These are phyloP conservation scores for Diglossa brunneiventris DNA, from an alignment of 2,113 vertebrate genomes.

Conservation along the genomic window DNA sequence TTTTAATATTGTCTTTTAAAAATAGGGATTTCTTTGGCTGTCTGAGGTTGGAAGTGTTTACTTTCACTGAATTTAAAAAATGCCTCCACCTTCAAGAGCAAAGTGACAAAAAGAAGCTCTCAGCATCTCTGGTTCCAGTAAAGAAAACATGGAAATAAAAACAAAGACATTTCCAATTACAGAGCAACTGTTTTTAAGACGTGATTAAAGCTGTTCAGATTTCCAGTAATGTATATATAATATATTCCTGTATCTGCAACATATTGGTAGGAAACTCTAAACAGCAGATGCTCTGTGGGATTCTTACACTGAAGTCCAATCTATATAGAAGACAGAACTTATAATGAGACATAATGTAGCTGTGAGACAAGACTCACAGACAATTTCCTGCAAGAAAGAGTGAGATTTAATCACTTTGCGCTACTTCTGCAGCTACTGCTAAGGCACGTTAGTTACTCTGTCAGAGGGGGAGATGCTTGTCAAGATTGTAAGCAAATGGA, in stretches of 20 bases:
- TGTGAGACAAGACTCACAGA: slow-evolving; percentile 66
- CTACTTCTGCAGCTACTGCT: slow-evolving; percentile 38
- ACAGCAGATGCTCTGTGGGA: slow-evolving; percentile 13
- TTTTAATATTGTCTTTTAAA: not conserved
- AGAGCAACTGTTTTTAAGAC: not conserved
- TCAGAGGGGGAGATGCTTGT: slow-evolving; percentile 45
- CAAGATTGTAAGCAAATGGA: slow-evolving; percentile 39
- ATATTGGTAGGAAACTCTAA: slow-evolving; percentile 8
- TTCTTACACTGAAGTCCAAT: slow-evolving; percentile 23
- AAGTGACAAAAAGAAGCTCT: not conserved
- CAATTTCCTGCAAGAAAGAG: slow-evolving; percentile 63
- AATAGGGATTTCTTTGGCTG: not conserved
- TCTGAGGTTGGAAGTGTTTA: not conserved
- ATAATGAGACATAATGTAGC: slow-evolving; percentile 66
- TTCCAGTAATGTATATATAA: slow-evolving; percentile 25
- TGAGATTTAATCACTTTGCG: slow-evolving; percentile 64
- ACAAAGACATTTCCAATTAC: not conserved
- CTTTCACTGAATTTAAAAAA: not conserved
- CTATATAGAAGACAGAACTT: slow-evolving; percentile 43
- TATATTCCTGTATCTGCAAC: slow-evolving; percentile 36
- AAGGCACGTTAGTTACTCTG: not conserved
- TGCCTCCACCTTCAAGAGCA: not conserved
- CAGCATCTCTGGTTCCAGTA: not conserved
- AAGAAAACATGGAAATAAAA: not conserved
- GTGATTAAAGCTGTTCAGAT: not conserved